Conservation (phyloP, 2,888 invertebrate genomes). For the Omphaloscelis lunosa region DNA sequence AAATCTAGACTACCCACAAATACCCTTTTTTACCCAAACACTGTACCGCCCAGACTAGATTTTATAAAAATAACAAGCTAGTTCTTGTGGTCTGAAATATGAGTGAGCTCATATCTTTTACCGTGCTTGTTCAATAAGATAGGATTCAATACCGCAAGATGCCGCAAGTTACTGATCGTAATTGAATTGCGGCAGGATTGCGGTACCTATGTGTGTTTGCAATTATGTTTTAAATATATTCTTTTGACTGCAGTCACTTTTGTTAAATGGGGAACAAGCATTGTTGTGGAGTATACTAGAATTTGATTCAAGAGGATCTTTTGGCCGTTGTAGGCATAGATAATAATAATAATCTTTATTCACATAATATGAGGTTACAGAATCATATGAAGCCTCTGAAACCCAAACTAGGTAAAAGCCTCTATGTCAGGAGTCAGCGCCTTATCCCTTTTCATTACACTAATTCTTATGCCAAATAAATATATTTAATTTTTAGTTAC, state of each 20-base stretch:
- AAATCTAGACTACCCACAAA: not conserved
- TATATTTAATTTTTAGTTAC: no score
- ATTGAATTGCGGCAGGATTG: slow-evolving; percentile 31
- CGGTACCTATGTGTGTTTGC: not conserved
- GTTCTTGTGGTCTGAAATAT: slow-evolving; percentile 23
- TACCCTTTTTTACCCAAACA: not conserved
- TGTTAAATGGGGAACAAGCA: not conserved
- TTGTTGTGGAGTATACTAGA: not conserved
- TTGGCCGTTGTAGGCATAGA: not conserved
- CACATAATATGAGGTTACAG: no score
- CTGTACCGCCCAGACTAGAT: not conserved
- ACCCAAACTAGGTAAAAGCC: no score
- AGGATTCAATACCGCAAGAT: slow-evolving; percentile 32
- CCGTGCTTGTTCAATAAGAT: slow-evolving; percentile 40
- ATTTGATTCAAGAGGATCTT: not conserved
- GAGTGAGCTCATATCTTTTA: slow-evolving; percentile 39
- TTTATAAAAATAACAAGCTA: slow-evolving; percentile 26
- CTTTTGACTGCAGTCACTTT: not conserved
- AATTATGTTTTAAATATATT: not conserved
- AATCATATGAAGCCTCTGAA: no score
- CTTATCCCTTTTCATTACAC: no score
- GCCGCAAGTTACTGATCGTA: slow-evolving; percentile 30
- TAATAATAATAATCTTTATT: not conserved
- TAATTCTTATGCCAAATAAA: no score
- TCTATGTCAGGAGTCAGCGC: no score